Evolutionary conservation across 2,888 invertebrate genomes (phyloP).

Genomic region (Gibbula magus): DNA sequence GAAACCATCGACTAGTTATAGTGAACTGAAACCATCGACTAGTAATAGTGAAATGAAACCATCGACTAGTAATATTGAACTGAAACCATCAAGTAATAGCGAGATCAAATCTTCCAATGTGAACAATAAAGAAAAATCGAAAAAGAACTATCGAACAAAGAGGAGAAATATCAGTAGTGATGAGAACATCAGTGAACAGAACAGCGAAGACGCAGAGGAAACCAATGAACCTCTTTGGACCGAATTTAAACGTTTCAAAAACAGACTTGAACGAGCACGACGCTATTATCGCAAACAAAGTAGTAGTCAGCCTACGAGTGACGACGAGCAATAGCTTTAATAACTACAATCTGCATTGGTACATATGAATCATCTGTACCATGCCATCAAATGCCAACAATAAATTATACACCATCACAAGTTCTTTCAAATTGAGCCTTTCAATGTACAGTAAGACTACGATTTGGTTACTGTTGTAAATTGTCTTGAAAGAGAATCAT

Average conservation of each 20-base stretch:
- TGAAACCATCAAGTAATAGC: not conserved
- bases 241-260: constrained; percentile 63
- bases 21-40: not conserved
- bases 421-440: no score
- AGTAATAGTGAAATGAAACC: not conserved
- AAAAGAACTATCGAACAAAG: not conserved
- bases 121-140: not conserved
- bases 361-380: no score
- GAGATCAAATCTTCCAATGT: not conserved
- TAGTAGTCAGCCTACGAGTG: constrained; percentile 38
- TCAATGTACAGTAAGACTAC: no score
- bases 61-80: not conserved
- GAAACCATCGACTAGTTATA: not conserved
- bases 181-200: not conserved
- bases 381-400: no score
- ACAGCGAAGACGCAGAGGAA: not conserved
- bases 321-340: constrained; percentile 40
- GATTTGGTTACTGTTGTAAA: no score
- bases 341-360: not conserved
- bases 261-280: constrained; percentile 49
- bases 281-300: constrained; percentile 51
- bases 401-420: no score
- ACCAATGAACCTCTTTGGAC: constrained; percentile 50
- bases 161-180: not conserved
- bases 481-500: no score